Evolutionary conservation across 2,113 vertebrate genomes (phyloP).

Genomic region (Cervus canadensis): DNA sequence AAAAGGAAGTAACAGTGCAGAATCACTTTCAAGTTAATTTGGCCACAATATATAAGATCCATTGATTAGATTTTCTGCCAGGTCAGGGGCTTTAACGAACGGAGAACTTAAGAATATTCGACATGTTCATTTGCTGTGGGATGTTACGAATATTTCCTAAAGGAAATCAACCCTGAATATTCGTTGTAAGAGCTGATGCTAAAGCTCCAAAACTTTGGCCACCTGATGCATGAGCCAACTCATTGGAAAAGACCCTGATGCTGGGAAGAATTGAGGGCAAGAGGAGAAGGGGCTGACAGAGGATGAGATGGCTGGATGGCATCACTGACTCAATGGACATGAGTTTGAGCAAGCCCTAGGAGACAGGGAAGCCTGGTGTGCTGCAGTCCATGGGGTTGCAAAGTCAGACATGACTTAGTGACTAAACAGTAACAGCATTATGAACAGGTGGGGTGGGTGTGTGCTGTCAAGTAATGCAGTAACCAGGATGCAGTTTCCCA

Average conservation of each 20-base stretch:
- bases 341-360: neutral
- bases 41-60: neutral
- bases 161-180: neutral
- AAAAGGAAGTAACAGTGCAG: neutral
- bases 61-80: neutral
- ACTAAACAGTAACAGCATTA: neutral
- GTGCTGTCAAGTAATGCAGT: neutral
- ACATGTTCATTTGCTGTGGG: neutral
- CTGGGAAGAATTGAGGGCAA: neutral
- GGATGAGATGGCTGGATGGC: neutral
- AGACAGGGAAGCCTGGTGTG: neutral
- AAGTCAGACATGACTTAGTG: neutral
- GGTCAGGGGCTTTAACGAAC: neutral
- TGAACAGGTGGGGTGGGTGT: accelerated
- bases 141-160: neutral
- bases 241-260: neutral
- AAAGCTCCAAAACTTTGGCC: neutral
- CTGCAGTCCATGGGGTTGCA: neutral
- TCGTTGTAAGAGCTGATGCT: neutral
- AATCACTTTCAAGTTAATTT: neutral
- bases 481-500: neutral
- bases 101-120: neutral
- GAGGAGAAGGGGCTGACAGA: neutral
- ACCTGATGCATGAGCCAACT: neutral
- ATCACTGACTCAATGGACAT: neutral